phyloP scores from a whole-genome alignment of 2,113 vertebrate genomes.

The Mobula birostris region DNA sequence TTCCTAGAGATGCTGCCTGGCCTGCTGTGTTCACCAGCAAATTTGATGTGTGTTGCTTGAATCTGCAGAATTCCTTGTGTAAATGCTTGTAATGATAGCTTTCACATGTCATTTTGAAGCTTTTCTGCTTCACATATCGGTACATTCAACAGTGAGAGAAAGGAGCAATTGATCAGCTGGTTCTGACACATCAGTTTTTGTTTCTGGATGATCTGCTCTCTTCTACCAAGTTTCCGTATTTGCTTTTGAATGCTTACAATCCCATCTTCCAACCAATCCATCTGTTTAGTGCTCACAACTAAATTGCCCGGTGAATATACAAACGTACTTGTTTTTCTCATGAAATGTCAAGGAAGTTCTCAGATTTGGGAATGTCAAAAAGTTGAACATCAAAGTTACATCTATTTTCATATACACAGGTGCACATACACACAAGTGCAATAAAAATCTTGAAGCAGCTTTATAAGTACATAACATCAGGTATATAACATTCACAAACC shows the following conservation, averaged over 20 bases:
- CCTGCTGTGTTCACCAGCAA: no score
- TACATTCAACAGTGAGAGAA: background rate
- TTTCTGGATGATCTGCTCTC: background rate
- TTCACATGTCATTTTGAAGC: background rate
- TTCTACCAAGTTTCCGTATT: background rate
- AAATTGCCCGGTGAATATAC: background rate
- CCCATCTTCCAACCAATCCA: background rate
- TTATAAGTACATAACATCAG: no score
- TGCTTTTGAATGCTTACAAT: background rate
- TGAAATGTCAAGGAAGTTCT: background rate
- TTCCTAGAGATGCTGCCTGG: no score
- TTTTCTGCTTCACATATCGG: background rate
- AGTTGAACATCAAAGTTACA: no score
- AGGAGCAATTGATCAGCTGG: background rate
- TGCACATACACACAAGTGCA: no score
- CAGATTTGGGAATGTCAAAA: no score
- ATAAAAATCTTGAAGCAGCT: no score
- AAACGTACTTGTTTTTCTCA: background rate
- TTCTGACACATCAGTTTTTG: background rate
- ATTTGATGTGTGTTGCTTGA: no score
- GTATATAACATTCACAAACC: no score
- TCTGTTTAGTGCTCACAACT: background rate
- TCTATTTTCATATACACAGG: no score
- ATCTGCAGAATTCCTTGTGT: no score
- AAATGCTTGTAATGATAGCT: background rate